Evolutionary conservation across 2,113 vertebrate species (phyloP).

Genomic region (Sturnira hondurensis): DNA sequence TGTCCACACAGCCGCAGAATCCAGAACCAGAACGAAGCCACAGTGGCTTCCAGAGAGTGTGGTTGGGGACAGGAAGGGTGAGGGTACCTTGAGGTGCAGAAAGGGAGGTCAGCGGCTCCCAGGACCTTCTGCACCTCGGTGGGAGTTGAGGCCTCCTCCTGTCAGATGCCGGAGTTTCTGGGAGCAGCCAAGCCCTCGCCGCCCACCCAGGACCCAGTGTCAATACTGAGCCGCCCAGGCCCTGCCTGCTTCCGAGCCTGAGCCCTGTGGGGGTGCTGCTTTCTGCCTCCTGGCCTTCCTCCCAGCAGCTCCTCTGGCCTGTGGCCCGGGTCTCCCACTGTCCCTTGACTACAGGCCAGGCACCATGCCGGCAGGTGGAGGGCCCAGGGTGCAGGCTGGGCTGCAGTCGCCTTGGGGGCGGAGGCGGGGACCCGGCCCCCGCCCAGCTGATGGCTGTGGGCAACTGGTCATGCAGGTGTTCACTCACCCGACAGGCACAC

Average conservation of each 20-base stretch:
- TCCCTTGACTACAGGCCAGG: not conserved
- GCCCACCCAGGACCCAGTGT: not conserved
- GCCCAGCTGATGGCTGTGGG: not conserved
- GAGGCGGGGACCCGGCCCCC: not conserved
- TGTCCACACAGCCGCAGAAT: not conserved
- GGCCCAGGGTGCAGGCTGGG: not conserved
- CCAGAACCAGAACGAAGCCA: not conserved
- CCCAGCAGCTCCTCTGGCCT: not conserved
- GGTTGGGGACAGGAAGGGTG: not conserved
- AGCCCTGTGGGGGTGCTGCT: no score
- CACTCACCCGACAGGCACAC: not conserved
- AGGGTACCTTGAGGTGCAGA: not conserved
- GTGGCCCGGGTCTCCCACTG: not conserved
- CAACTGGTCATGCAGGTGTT: not conserved
- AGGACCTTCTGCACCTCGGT: not conserved
- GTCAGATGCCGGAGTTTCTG: not conserved
- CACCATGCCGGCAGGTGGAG: not conserved
- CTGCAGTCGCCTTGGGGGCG: rapidly evolving
- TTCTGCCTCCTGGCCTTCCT: not conserved
- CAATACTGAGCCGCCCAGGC: not conserved
- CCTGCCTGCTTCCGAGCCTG: not conserved
- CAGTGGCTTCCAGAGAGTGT: not conserved
- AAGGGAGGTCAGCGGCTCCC: not conserved
- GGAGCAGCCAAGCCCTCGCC: not conserved
- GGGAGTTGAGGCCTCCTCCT: not conserved